A percentile compares a stretch with the other conserved stretches of the same genome.
Evolutionary conservation across 2,888 invertebrate genomes (phyloP).

Genomic region (Apamea anceps): DNA sequence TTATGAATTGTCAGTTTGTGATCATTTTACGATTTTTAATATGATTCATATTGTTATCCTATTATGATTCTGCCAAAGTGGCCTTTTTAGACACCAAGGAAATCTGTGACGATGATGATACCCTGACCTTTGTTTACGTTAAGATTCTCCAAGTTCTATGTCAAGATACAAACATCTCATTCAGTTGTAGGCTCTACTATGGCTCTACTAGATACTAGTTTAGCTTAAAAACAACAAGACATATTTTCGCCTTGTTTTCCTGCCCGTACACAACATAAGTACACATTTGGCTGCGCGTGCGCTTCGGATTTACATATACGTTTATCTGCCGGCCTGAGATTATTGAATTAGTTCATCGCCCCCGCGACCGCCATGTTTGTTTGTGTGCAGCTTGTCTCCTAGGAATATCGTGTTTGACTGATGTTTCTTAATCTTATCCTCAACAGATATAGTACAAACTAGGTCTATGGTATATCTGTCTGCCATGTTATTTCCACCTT

Average conservation of each 20-base stretch:
- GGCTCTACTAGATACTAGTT: not conserved
- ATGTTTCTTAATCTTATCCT: constrained; percentile 35
- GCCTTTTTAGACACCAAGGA: no score
- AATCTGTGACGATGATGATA: not conserved
- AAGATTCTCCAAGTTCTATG: not conserved
- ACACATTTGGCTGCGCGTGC: constrained; percentile 43
- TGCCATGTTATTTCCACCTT: not conserved
- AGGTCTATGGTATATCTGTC: constrained; percentile 5
- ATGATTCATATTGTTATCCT: no score
- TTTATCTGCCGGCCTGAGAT: constrained; percentile 56
- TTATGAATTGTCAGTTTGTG: no score
- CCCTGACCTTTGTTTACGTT: no score
- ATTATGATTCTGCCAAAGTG: no score
- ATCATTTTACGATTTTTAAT: no score
- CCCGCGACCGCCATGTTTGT: constrained; percentile 40
- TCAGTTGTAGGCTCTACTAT: not conserved
- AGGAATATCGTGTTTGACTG: constrained; percentile 32
- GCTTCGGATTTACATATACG: constrained; percentile 54
- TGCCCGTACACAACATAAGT: constrained; percentile 37
- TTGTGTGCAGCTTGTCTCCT: constrained; percentile 8
- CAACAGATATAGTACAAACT: not conserved
- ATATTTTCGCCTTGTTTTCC: constrained; percentile 20
- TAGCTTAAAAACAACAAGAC: not conserved
- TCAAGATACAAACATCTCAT: not conserved
- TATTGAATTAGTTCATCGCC: constrained; percentile 67